Evolutionary conservation across 2,888 invertebrate species (phyloP).

Genomic region (Cistogaster globosa): DNA sequence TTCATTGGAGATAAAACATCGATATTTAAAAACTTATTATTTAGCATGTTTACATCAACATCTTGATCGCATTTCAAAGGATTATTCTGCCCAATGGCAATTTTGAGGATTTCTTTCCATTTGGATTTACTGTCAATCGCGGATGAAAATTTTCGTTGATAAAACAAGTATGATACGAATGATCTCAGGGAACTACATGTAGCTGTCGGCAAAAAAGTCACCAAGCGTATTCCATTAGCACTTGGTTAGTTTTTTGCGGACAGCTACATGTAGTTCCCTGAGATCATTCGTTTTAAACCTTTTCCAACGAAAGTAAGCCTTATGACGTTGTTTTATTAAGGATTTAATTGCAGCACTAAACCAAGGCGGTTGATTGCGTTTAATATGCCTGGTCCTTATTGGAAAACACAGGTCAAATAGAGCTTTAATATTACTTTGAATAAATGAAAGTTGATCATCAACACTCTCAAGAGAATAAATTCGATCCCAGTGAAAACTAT

Average conservation of each 20-base stretch:
- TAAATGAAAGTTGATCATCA: too few relatives aligned
- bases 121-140: too few relatives aligned
- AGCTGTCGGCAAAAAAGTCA: too few relatives aligned
- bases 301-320: neutral
- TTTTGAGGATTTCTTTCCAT: too few relatives aligned
- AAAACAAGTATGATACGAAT: neutral
- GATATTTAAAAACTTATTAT: neutral
- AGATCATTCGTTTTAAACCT: too few relatives aligned
- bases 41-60: neutral
- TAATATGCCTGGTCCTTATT: neutral
- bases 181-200: too few relatives aligned
- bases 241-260: too few relatives aligned
- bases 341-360: neutral
- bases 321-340: neutral
- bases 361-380: neutral
- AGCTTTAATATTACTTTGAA: neutral
- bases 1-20: neutral
- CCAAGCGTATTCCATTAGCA: too few relatives aligned
- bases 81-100: too few relatives aligned
- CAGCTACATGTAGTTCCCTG: neutral
- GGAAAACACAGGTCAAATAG: constrained; percentile 5
- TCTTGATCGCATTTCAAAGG: too few relatives aligned
- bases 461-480: neutral
- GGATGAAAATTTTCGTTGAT: neutral
- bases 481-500: neutral